Evolutionary conservation across 1,140 invertebrate species (phyloP).

Genomic region (Drosophila varians): DNA sequence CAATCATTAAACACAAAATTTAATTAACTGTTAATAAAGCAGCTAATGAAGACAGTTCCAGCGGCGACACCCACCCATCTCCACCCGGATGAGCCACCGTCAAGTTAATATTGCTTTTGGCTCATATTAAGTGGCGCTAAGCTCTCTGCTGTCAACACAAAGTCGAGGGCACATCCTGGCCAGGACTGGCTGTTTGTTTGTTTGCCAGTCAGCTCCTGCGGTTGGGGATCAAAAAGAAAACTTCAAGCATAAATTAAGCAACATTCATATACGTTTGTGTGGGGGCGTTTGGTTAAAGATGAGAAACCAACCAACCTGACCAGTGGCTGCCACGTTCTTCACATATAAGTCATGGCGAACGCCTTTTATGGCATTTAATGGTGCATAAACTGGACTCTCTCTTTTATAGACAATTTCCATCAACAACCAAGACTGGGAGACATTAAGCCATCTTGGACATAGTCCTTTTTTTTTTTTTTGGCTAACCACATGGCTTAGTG

Average conservation of each 20-base stretch:
- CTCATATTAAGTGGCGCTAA: slow-evolving; percentile 77
- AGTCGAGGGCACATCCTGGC: background rate
- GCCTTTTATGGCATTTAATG: slow-evolving; percentile 71
- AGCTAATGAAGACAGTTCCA: slow-evolving; percentile 64
- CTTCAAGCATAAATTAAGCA: slow-evolving; percentile 59
- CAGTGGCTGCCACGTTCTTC: slow-evolving; percentile 34
- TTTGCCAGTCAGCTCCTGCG: background rate
- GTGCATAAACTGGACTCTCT: slow-evolving; percentile 56
- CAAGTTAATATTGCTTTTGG: slow-evolving; percentile 72
- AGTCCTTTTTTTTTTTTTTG: slow-evolving; percentile 10
- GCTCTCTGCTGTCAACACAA: slow-evolving; percentile 67
- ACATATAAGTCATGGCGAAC: slow-evolving; percentile 56
- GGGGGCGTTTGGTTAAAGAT: slow-evolving; percentile 14
- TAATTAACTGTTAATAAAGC: slow-evolving; percentile 81
- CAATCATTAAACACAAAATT: slow-evolving; percentile 79
- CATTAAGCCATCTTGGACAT: slow-evolving; percentile 45
- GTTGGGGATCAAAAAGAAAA: slow-evolving; percentile 46
- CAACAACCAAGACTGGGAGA: slow-evolving; percentile 57
- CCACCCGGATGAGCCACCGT: slow-evolving; percentile 45
- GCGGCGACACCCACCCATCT: slow-evolving; percentile 26
- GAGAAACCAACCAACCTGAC: slow-evolving; percentile 21
- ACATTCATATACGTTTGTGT: slow-evolving; percentile 12
- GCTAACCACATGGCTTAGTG: slow-evolving; percentile 4
- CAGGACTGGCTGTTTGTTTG: background rate
- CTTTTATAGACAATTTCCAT: slow-evolving; percentile 75